phyloP scores from a whole-genome alignment of 2,797 vertebrate species.

The Xiphophorus birchmanni region DNA sequence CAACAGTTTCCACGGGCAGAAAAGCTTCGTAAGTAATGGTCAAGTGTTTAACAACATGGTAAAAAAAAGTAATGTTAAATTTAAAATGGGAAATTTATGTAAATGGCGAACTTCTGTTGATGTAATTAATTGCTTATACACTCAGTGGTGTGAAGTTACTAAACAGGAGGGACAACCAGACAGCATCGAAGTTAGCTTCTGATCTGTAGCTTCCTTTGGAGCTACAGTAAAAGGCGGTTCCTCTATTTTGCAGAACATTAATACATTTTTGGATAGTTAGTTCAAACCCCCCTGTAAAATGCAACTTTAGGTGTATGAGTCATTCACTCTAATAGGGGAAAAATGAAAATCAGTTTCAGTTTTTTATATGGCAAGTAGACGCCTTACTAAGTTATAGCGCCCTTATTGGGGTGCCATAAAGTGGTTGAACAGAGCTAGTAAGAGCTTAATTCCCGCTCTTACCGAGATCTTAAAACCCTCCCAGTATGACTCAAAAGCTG shows the following conservation, averaged over 20 bases:
- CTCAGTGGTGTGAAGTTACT: no score
- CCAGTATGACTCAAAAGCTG: no score
- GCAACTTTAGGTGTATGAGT: background rate
- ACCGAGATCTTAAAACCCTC: no score
- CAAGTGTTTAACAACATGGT: background rate
- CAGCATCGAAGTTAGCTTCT: background rate
- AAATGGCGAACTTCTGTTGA: background rate
- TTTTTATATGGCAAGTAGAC: background rate
- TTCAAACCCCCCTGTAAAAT: background rate
- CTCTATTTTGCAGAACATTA: background rate
- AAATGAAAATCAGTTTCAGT: background rate
- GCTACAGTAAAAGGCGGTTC: background rate
- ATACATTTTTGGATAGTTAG: background rate
- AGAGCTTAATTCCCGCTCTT: no score
- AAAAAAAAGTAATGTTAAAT: background rate
- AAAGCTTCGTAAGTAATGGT: background rate
- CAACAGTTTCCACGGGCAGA: background rate
- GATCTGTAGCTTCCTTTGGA: background rate
- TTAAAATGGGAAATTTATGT: no score
- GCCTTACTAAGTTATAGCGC: no score
- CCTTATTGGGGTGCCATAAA: no score
- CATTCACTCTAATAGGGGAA: no score
- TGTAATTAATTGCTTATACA: background rate
- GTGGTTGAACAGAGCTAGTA: no score
- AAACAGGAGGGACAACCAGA: background rate